phyloP scores from a whole-genome alignment of 2,888 invertebrate species.

The Uloborus plumipes region DNA sequence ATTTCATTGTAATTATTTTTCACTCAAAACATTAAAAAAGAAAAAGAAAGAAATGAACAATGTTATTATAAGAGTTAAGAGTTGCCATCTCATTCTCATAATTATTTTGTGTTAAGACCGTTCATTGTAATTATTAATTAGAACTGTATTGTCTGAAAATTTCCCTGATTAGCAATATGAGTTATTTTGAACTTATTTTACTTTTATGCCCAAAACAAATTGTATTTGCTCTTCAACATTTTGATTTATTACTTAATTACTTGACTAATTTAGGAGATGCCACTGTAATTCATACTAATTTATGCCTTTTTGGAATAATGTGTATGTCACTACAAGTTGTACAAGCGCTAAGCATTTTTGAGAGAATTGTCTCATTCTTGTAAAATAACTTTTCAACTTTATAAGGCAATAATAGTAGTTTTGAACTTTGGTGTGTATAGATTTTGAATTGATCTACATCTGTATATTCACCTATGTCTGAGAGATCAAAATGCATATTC shows the following conservation, averaged over 20 bases:
- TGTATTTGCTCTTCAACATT: neutral
- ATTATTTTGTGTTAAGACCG: neutral
- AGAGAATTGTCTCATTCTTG: conserved; percentile 11
- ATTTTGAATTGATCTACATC: neutral
- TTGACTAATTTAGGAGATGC: neutral
- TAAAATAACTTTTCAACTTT: conserved; percentile 23
- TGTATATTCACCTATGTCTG: too few relatives aligned
- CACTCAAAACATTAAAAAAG: too few relatives aligned
- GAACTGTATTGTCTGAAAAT: neutral
- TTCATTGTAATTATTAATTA: neutral
- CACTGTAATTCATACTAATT: neutral
- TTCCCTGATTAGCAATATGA: too few relatives aligned
- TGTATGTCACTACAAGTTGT: neutral
- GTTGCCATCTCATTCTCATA: neutral
- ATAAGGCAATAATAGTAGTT: conserved; percentile 48
- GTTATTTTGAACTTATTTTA: too few relatives aligned
- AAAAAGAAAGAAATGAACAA: neutral
- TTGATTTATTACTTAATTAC: neutral
- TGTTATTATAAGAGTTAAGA: neutral
- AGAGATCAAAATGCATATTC: too few relatives aligned
- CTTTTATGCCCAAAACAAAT: too few relatives aligned
- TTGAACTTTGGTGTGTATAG: conserved; percentile 28
- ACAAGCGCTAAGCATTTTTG: conserved; percentile 2
- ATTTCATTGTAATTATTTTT: neutral
- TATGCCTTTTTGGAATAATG: neutral